Conservation (phyloP, 2,113 vertebrate species). For the Sylvilagus bachmani region DNA sequence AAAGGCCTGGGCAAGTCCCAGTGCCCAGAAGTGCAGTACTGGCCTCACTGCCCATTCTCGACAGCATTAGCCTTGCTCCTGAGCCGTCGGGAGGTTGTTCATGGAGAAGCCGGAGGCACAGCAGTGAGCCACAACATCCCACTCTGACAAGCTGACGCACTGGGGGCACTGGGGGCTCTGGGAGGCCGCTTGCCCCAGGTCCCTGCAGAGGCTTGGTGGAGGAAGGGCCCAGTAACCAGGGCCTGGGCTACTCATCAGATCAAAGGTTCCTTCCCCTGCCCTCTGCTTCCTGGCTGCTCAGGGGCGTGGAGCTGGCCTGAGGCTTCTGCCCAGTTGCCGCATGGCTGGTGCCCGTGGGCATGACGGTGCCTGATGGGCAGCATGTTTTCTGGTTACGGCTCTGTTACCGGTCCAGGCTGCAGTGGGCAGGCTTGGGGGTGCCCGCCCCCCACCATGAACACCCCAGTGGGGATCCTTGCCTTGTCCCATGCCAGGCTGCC, state of each 20-base stretch:
- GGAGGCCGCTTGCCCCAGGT: background rate
- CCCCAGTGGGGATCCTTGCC: background rate
- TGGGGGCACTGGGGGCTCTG: too few relatives aligned
- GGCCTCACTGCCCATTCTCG: background rate
- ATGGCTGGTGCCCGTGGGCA: background rate
- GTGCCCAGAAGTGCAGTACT: background rate
- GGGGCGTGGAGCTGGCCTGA: background rate
- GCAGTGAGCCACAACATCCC: rapidly evolving
- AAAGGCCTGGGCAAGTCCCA: background rate
- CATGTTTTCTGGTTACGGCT: background rate
- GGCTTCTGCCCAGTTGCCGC: background rate
- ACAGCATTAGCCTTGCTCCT: background rate
- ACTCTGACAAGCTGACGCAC: rapidly evolving
- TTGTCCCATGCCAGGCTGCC: background rate
- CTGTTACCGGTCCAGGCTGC: background rate
- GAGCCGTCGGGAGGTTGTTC: background rate
- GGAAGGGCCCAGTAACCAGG: background rate
- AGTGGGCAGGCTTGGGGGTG: too few relatives aligned
- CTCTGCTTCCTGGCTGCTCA: background rate
- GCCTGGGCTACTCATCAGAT: background rate
- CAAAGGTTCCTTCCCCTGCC: background rate
- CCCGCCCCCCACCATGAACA: background rate
- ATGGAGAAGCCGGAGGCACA: background rate
- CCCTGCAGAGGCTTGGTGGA: background rate
- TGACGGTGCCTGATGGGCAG: background rate